A percentile compares a stretch with the other conserved stretches of the same genome.
phyloP scores from a whole-genome alignment of 2,888 invertebrate species.

The Tachina fera region DNA sequence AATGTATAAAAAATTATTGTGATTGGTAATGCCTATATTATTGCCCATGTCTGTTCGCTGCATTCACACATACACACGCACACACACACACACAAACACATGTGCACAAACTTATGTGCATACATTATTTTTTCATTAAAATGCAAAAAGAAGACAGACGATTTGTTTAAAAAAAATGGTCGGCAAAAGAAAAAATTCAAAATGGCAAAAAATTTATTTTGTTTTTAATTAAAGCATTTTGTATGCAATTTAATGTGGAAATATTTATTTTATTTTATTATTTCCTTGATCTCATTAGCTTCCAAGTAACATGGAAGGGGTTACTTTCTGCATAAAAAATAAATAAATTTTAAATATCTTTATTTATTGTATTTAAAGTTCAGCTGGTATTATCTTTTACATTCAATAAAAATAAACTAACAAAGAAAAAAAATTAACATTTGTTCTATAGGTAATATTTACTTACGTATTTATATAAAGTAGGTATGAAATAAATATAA shows the following conservation, averaged over 20 bases:
- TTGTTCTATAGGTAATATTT: neutral
- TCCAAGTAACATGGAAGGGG: neutral
- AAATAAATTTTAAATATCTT: slow-evolving; percentile 10
- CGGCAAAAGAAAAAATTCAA: slow-evolving; percentile 7
- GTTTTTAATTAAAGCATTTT: slow-evolving; percentile 39
- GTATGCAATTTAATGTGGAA: neutral
- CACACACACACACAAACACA: too few relatives aligned
- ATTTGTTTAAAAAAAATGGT: slow-evolving; percentile 22
- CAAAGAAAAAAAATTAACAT: slow-evolving; percentile 24
- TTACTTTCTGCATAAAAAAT: neutral
- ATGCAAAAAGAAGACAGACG: neutral
- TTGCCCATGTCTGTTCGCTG: too few relatives aligned
- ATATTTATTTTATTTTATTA: slow-evolving; percentile 30
- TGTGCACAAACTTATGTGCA: too few relatives aligned
- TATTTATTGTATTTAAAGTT: neutral
- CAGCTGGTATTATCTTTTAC: slow-evolving; percentile 13
- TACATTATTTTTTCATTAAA: too few relatives aligned
- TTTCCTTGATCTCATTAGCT: slow-evolving; percentile 12
- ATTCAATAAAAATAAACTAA: slow-evolving; percentile 14
- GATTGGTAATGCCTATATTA: too few relatives aligned
- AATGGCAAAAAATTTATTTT: slow-evolving; percentile 39
- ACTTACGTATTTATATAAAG: too few relatives aligned
- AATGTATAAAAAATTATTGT: too few relatives aligned
- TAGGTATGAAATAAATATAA: neutral
- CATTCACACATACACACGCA: too few relatives aligned